Conservation (phyloP, 2,888 invertebrate species). For the Drosophila nigritarsus region DNA sequence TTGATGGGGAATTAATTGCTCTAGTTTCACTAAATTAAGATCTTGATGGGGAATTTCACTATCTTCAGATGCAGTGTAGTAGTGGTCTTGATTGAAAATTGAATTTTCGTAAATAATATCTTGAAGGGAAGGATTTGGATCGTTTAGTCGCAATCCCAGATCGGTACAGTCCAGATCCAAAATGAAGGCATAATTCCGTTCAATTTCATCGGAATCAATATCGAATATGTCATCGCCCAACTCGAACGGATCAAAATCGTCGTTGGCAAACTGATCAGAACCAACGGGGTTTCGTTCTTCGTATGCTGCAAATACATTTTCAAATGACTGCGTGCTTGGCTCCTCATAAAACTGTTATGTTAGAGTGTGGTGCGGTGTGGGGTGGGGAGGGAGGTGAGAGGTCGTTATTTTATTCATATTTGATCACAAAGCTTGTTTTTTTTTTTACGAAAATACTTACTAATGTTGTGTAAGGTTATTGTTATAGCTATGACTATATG, state of each 20-base stretch:
- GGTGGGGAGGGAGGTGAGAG: conserved; percentile 57
- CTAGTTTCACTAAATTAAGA: conserved; percentile 25
- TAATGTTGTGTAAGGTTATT: conserved; percentile 32
- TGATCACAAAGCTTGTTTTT: conserved; percentile 69
- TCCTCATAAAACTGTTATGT: conserved; percentile 66
- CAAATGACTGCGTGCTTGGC: conserved; percentile 42
- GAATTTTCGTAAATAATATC: too few species aligned
- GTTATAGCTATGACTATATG: conserved; percentile 48
- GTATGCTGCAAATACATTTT: conserved; percentile 62
- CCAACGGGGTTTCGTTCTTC: conserved; percentile 12
- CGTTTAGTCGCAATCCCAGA: conserved; percentile 40
- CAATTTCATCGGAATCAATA: conserved; percentile 47
- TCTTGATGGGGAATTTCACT: background rate
- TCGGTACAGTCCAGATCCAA: conserved; percentile 56
- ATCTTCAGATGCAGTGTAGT: too few species aligned
- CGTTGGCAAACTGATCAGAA: conserved; percentile 9
- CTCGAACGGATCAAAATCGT: conserved; percentile 38
- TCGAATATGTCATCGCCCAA: conserved; percentile 50
- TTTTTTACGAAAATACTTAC: conserved; percentile 49
- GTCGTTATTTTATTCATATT: conserved; percentile 67
- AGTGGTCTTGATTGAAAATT: too few species aligned
- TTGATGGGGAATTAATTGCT: conserved; percentile 12
- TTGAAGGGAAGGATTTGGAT: conserved; percentile 2
- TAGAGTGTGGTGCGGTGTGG: conserved; percentile 49
- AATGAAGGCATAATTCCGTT: conserved; percentile 55